Conservation (phyloP, 2,888 invertebrate genomes). For the Morinoia aosen region DNA sequence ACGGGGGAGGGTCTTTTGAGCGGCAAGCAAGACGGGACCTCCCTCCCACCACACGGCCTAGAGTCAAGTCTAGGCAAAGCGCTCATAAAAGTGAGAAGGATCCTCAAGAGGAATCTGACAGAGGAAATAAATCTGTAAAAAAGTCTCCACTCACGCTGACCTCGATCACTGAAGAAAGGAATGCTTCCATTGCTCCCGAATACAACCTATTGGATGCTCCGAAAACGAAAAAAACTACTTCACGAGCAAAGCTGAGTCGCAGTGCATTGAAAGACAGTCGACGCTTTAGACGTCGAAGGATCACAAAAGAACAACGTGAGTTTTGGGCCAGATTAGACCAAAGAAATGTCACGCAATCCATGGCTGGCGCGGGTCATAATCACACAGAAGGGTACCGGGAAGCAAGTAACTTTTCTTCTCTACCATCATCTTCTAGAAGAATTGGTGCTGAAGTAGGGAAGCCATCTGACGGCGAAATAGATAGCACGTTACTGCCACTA, state of each 20-base stretch:
- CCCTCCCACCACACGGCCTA: background rate
- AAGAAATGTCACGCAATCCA: background rate
- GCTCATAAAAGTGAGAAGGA: background rate
- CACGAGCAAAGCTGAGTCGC: background rate
- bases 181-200: background rate
- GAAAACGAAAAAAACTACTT: background rate
- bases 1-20: background rate
- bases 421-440: background rate
- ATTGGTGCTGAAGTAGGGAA: background rate
- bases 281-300: background rate
- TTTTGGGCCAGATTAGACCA: conserved; percentile 32
- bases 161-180: conserved; percentile 7
- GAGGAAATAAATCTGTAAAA: background rate
- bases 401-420: background rate
- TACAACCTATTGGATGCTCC: conserved; percentile 22
- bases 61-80: conserved; percentile 7
- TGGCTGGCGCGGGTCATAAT: background rate
- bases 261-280: background rate
- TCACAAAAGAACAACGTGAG: conserved; percentile 15
- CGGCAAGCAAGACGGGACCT: background rate
- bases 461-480: background rate
- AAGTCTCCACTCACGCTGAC: background rate
- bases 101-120: conserved; percentile 10
- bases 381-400: background rate
- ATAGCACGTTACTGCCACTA: background rate